Conservation (phyloP, 2,113 vertebrate species). For the Numida meleagris region DNA sequence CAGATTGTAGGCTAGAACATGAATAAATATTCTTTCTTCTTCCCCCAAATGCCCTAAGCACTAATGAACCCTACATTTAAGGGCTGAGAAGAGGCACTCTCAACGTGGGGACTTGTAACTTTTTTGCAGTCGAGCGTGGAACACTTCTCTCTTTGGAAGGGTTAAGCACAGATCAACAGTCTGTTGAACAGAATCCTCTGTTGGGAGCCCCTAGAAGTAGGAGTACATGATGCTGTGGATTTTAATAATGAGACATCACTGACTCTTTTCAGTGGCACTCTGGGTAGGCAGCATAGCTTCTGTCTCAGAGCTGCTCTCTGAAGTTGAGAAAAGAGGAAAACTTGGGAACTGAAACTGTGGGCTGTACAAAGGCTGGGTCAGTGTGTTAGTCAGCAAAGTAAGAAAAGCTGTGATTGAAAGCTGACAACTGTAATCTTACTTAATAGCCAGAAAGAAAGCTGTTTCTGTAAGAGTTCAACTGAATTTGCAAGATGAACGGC, state of each 20-base stretch:
- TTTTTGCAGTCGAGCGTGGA: background rate
- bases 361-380: background rate
- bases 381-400: background rate
- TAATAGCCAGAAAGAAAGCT: conserved; percentile 24
- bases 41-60: background rate
- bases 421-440: background rate
- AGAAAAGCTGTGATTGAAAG: conserved; percentile 25
- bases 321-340: background rate
- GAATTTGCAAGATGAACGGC: conserved; percentile 37
- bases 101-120: fast-evolving
- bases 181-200: background rate
- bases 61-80: background rate
- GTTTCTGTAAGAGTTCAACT: conserved; percentile 16
- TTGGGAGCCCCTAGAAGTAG: fast-evolving
- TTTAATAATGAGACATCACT: background rate
- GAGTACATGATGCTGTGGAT: fast-evolving
- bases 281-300: background rate
- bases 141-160: background rate
- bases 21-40: background rate
- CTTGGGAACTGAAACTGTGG: background rate
- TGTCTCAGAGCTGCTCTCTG: background rate
- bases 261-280: background rate
- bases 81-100: background rate
- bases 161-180: background rate
- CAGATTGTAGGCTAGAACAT: background rate